These are phyloP conservation scores for Apostichopus japonicus DNA, from an alignment of 35 echinoderm and acorn worm genomes.

Conservation along the genomic window DNA sequence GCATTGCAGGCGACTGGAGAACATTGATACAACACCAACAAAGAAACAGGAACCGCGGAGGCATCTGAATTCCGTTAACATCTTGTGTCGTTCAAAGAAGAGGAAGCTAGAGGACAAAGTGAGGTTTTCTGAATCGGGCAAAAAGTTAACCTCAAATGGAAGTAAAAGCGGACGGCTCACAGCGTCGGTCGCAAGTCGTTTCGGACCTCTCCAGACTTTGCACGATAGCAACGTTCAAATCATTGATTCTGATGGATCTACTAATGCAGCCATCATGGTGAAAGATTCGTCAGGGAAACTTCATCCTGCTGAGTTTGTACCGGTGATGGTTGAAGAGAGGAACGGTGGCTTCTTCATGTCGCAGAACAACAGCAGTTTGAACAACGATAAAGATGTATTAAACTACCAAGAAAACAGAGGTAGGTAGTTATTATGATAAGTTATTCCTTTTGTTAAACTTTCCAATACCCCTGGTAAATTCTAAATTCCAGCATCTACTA, in stretches of 20 bases:
- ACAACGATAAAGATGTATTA: not conserved
- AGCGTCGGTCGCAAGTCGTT: not conserved
- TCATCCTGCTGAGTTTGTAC: slow-evolving; percentile 46
- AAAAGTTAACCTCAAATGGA: not conserved
- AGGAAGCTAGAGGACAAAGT: slow-evolving; percentile 21
- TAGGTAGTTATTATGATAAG: not conserved
- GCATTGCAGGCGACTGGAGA: slow-evolving; percentile 5
- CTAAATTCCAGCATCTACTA: not conserved
- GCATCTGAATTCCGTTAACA: slow-evolving; percentile 48
- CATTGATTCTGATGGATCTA: not conserved
- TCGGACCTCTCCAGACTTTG: slow-evolving; percentile 17
- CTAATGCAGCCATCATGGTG: slow-evolving; percentile 31
- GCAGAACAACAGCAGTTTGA: not conserved
- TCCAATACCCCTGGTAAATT: too few relatives aligned
- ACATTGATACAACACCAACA: slow-evolving; percentile 38
- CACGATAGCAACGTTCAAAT: slow-evolving; percentile 20
- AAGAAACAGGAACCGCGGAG: slow-evolving; percentile 15
- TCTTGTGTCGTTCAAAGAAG: slow-evolving; percentile 50
- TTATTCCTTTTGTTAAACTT: not conserved
- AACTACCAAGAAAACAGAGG: slow-evolving; percentile 1
- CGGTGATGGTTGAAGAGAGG: slow-evolving; percentile 43
- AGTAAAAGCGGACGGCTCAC: not conserved
- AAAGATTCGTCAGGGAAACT: slow-evolving; percentile 34
- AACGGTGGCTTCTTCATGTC: slow-evolving; percentile 42
- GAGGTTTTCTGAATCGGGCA: not conserved